Conservation (phyloP, 1,140 invertebrate genomes). For the Platyura marginata region DNA sequence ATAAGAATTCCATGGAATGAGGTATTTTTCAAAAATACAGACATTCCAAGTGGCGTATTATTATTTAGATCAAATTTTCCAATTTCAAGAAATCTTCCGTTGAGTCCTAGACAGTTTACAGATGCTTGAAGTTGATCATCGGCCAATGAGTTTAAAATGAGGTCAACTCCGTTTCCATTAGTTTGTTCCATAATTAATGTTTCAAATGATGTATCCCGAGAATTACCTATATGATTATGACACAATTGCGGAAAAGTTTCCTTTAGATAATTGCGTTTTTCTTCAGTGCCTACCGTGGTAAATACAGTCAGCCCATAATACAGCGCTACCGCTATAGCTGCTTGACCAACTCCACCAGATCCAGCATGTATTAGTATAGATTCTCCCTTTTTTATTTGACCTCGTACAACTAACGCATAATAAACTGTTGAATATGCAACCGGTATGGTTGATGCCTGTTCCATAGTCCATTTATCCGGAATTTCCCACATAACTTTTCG, state of each 20-base stretch:
- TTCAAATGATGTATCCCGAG: constrained; percentile 40
- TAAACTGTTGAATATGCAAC: constrained; percentile 38
- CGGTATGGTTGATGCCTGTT: constrained; percentile 40
- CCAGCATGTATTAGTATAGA: constrained; percentile 47
- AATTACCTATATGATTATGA: constrained; percentile 33
- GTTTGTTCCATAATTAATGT: constrained; percentile 34
- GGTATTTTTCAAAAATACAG: constrained; percentile 34
- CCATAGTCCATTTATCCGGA: constrained; percentile 34
- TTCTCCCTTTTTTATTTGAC: constrained; percentile 32
- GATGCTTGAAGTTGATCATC: constrained; percentile 46
- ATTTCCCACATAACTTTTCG: constrained; percentile 31
- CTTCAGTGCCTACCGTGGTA: constrained; percentile 26
- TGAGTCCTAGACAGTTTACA: constrained; percentile 39
- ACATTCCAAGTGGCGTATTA: constrained; percentile 36
- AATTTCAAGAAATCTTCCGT: constrained; percentile 51
- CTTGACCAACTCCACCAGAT: constrained; percentile 47
- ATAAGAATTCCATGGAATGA: constrained; percentile 23
- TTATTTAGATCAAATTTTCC: constrained; percentile 51
- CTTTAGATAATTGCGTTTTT: constrained; percentile 21
- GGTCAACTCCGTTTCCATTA: constrained; percentile 33
- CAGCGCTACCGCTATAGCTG: constrained; percentile 47
- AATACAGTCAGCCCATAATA: constrained; percentile 23
- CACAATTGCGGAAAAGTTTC: constrained; percentile 17
- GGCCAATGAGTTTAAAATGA: constrained; percentile 42
- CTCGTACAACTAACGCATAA: constrained; percentile 38